Evolutionary conservation across 2,888 invertebrate species (phyloP).

Genomic region (Tanypteryx hageni): DNA sequence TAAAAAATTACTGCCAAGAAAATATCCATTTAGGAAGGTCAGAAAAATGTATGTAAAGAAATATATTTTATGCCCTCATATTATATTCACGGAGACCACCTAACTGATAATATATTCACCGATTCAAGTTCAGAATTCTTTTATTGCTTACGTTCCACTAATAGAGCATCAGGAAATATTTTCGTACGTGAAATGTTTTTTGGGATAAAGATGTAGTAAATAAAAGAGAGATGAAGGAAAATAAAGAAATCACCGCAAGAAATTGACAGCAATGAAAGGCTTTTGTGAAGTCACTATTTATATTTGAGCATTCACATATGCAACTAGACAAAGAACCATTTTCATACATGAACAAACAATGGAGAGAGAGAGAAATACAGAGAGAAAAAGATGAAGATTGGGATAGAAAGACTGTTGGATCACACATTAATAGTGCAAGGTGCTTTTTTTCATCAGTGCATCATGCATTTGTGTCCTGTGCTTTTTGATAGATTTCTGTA

Average conservation of each 20-base stretch:
- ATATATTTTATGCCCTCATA: too few species aligned
- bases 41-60: too few species aligned
- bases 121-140: too few species aligned
- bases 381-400: constrained; percentile 31
- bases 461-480: constrained; percentile 48
- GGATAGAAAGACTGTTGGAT: background rate
- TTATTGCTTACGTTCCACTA: too few species aligned
- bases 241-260: background rate
- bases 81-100: too few species aligned
- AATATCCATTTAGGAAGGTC: too few species aligned
- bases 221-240: too few species aligned
- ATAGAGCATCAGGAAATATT: too few species aligned
- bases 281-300: background rate
- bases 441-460: background rate
- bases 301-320: background rate
- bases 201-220: too few species aligned
- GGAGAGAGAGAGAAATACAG: background rate
- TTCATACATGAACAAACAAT: background rate
- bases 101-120: too few species aligned
- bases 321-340: background rate
- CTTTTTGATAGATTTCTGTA: background rate
- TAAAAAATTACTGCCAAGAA: too few species aligned
- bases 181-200: too few species aligned
- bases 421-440: constrained; percentile 18
- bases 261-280: background rate